A percentile compares a stretch with the other conserved stretches of the same genome.
Evolutionary conservation across 2,113 vertebrate genomes (phyloP).

Genomic region (Syngnathus scovelli): DNA sequence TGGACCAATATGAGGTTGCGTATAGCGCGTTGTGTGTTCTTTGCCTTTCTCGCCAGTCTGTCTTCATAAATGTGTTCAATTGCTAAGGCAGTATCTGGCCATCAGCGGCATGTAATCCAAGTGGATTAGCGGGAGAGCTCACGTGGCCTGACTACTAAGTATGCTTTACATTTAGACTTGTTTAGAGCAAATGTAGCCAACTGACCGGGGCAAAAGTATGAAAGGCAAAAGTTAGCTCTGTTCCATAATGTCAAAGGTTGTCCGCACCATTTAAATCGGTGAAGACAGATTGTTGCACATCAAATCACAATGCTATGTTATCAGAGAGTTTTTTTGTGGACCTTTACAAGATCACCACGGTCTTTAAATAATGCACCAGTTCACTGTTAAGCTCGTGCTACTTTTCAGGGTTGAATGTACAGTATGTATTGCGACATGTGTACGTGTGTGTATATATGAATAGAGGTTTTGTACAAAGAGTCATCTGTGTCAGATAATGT

Average conservation of each 20-base stretch:
- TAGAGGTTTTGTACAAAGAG: constrained; percentile 52
- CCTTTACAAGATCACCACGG: constrained; percentile 15
- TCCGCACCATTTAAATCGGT: no score
- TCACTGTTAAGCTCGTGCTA: constrained; percentile 40
- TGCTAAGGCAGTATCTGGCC: constrained; percentile 49
- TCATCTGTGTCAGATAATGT: constrained; percentile 61
- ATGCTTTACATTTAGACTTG: constrained; percentile 33
- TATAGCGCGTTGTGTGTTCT: background rate
- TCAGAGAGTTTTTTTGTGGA: constrained; percentile 27
- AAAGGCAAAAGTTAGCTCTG: constrained; percentile 15
- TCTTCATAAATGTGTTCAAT: constrained; percentile 15
- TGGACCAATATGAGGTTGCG: background rate
- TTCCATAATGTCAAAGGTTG: constrained; percentile 18
- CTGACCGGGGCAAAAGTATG: background rate
- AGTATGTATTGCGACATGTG: constrained; percentile 24
- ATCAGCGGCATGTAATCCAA: constrained; percentile 59
- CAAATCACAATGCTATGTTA: constrained; percentile 26
- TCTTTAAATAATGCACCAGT: constrained; percentile 37
- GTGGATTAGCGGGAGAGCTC: constrained; percentile 62
- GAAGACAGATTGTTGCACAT: constrained; percentile 29
- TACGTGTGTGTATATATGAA: constrained; percentile 9
- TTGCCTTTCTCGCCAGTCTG: constrained; percentile 1
- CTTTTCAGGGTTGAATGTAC: constrained; percentile 56
- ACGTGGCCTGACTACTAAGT: constrained; percentile 46
- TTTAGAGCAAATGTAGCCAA: constrained; percentile 1